Evolutionary conservation across 2,113 vertebrate genomes (phyloP).

Genomic region (Corynorhinus townsendii): DNA sequence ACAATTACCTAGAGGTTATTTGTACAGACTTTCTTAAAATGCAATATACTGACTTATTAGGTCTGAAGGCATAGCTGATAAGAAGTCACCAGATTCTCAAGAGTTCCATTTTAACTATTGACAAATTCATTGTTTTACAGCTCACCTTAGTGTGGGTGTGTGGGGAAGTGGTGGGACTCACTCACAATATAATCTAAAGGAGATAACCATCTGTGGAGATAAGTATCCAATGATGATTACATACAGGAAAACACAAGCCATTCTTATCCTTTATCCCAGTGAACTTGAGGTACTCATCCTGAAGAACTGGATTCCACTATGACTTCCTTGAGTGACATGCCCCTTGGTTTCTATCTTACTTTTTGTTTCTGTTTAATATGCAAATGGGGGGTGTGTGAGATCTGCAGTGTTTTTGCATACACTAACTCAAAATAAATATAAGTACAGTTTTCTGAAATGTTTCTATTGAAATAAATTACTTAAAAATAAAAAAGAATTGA

Average conservation of each 20-base stretch:
- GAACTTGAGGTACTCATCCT: conserved; percentile 41
- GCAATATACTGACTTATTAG: background rate
- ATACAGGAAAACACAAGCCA: conserved; percentile 68
- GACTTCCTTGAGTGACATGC: conserved; percentile 92
- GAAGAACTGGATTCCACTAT: conserved; percentile 80
- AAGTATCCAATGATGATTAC: background rate
- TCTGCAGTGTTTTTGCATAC: conserved; percentile 80
- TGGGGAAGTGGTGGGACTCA: background rate
- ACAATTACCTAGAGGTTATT: background rate
- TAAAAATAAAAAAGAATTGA: conserved; percentile 69
- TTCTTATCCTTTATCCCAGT: conserved; percentile 62
- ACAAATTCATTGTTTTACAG: background rate
- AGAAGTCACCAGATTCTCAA: background rate
- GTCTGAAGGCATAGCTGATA: background rate
- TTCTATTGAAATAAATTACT: conserved; percentile 86
- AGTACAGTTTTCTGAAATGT: conserved; percentile 81
- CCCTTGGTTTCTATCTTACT: conserved; percentile 73
- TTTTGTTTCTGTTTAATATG: conserved; percentile 77
- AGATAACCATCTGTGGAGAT: conserved; percentile 16
- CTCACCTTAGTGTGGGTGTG: background rate
- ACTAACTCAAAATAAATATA: conserved; percentile 78
- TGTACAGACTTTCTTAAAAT: background rate
- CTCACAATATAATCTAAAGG: background rate
- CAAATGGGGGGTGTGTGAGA: conserved; percentile 75
- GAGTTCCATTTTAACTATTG: background rate